Evolutionary conservation across 2,888 invertebrate genomes (phyloP).

Genomic region (Netelia fuscicornis): DNA sequence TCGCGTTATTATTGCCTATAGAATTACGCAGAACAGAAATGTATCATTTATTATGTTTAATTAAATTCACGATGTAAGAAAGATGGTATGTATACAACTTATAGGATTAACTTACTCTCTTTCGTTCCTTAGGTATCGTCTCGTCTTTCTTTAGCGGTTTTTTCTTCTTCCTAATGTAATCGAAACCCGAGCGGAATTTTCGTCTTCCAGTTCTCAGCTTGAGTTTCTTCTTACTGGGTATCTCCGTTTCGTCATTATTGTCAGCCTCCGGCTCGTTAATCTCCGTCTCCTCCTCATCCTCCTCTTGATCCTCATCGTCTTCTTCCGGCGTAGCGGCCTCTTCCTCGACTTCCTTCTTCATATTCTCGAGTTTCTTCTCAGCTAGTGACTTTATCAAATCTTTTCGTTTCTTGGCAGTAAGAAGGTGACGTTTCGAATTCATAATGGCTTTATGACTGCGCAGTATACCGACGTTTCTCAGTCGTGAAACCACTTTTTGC

Average conservation of each 20-base stretch:
- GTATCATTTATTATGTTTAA: conserved; percentile 4
- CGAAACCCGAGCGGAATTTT: conserved; percentile 94
- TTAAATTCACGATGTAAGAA: conserved; percentile 1
- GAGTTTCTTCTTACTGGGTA: conserved; percentile 86
- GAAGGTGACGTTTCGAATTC: conserved; percentile 81
- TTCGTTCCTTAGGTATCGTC: conserved; percentile 85
- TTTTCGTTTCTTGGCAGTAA: conserved; percentile 79
- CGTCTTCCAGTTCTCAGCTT: conserved; percentile 89
- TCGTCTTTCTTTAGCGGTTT: conserved; percentile 89
- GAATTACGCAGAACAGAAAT: conserved; percentile 44
- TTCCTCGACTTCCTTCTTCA: conserved; percentile 72
- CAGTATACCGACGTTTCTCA: conserved; percentile 82
- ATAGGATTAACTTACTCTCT: conserved; percentile 77
- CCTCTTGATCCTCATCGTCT: conserved; percentile 84
- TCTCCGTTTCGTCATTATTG: conserved; percentile 74
- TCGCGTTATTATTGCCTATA: conserved; percentile 81
- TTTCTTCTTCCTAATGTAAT: conserved; percentile 96
- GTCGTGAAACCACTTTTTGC: conserved; percentile 80
- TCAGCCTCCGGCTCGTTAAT: conserved; percentile 73
- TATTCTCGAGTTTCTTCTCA: conserved; percentile 77
- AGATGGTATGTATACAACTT: not conserved
- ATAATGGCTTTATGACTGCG: conserved; percentile 82
- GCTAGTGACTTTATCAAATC: conserved; percentile 80
- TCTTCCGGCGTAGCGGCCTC: conserved; percentile 81
- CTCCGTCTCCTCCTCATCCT: conserved; percentile 81